Evolutionary conservation across 1,140 invertebrate genomes (phyloP).

Genomic region (Drosophila ironensis): DNA sequence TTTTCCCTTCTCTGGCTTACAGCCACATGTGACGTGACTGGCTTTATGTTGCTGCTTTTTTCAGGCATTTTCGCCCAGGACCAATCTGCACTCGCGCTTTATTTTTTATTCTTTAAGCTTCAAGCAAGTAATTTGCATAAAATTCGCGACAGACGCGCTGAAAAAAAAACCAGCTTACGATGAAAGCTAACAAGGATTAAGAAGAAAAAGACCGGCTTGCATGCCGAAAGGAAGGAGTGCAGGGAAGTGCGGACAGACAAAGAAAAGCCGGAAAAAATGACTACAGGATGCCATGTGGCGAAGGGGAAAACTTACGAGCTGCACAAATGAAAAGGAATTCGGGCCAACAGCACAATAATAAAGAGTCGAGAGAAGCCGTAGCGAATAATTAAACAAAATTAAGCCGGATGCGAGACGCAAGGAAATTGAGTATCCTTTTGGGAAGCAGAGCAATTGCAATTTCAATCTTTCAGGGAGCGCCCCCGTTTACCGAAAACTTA

Average conservation of each 20-base stretch:
- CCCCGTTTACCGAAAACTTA: too few species aligned
- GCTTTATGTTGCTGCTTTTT: constrained; percentile 23
- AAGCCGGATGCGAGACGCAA: not conserved
- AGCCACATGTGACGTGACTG: constrained; percentile 44
- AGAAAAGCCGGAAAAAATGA: constrained; percentile 19
- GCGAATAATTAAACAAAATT: constrained; percentile 33
- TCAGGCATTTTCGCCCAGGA: constrained; percentile 18
- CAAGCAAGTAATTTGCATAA: constrained; percentile 66
- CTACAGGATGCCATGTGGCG: constrained; percentile 44
- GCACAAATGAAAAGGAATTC: constrained; percentile 45
- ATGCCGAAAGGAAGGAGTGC: not conserved
- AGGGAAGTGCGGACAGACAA: not conserved
- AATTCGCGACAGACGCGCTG: constrained; percentile 50
- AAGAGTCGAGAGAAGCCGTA: constrained; percentile 11
- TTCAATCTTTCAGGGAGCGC: not conserved
- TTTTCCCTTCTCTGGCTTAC: constrained; percentile 13
- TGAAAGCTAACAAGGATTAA: constrained; percentile 68
- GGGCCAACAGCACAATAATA: constrained; percentile 20
- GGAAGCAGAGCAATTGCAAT: not conserved
- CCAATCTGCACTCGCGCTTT: constrained; percentile 38
- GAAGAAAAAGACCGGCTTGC: constrained; percentile 2
- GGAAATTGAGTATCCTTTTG: not conserved
- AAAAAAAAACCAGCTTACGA: constrained; percentile 25
- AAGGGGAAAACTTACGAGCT: constrained; percentile 35
- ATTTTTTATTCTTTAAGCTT: constrained; percentile 41